A percentile compares a stretch with the other conserved stretches of the same genome.
phyloP scores from a whole-genome alignment of 2,113 vertebrate genomes.

The Stercorarius parasiticus region DNA sequence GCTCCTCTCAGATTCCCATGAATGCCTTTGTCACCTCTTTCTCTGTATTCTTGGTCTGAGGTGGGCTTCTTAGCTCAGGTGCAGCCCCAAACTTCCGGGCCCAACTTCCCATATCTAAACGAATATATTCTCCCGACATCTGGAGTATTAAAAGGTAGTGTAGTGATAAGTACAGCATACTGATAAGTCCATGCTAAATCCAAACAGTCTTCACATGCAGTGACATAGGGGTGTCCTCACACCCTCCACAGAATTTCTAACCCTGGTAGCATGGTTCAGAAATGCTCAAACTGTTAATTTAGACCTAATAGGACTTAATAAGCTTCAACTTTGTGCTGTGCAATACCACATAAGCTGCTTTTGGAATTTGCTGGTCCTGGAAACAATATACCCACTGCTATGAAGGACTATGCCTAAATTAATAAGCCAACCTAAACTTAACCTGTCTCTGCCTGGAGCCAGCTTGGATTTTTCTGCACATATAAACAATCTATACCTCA shows the following conservation, averaged over 20 bases:
- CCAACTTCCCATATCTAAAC: background rate
- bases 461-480: background rate
- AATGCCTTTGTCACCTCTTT: background rate
- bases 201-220: background rate
- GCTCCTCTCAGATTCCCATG: background rate
- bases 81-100: background rate
- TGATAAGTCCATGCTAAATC: background rate
- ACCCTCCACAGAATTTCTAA: background rate
- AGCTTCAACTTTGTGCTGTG: background rate
- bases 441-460: background rate
- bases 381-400: background rate
- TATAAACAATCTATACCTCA: background rate
- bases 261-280: background rate
- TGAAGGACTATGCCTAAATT: background rate
- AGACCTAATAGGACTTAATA: background rate
- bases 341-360: background rate
- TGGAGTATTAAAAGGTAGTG: background rate
- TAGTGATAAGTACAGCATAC: background rate
- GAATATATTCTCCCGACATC: background rate
- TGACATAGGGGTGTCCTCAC: background rate
- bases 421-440: background rate
- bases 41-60: background rate
- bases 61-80: background rate
- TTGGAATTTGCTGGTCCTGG: background rate
- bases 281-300: background rate